phyloP scores from a whole-genome alignment of 2,113 vertebrate genomes.

The Scalopus aquaticus region DNA sequence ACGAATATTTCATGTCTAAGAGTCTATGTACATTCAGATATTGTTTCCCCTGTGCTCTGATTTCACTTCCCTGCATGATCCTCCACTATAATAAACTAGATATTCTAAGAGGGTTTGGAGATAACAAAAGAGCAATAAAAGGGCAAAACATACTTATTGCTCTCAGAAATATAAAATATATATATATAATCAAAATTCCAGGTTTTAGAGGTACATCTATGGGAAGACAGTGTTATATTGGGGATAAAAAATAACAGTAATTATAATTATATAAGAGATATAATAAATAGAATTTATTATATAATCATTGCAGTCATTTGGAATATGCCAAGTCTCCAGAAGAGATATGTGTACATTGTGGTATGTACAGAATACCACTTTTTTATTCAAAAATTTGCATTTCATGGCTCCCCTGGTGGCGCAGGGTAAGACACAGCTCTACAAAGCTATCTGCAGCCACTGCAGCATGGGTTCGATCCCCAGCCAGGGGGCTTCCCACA shows the following conservation, averaged over 20 bases:
- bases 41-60: not conserved
- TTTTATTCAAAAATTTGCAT: constrained; percentile 9
- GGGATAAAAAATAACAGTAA: not conserved
- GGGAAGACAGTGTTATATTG: not conserved
- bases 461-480: too few species aligned
- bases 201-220: not conserved
- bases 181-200: not conserved
- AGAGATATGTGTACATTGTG: not conserved
- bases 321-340: not conserved
- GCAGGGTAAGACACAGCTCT: too few species aligned
- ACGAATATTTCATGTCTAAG: not conserved
- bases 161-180: not conserved
- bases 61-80: not conserved
- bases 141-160: not conserved
- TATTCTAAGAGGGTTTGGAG: not conserved
- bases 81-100: not conserved
- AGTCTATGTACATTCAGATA: not conserved
- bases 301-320: not conserved
- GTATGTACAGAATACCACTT: not conserved
- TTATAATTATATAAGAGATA: not conserved
- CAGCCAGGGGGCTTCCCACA: too few species aligned
- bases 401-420: too few species aligned
- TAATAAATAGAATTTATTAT: not conserved
- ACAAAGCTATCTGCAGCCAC: too few species aligned
- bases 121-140: not conserved